phyloP scores from a whole-genome alignment of 2,113 vertebrate species.

The Chaetodon trifascialis region DNA sequence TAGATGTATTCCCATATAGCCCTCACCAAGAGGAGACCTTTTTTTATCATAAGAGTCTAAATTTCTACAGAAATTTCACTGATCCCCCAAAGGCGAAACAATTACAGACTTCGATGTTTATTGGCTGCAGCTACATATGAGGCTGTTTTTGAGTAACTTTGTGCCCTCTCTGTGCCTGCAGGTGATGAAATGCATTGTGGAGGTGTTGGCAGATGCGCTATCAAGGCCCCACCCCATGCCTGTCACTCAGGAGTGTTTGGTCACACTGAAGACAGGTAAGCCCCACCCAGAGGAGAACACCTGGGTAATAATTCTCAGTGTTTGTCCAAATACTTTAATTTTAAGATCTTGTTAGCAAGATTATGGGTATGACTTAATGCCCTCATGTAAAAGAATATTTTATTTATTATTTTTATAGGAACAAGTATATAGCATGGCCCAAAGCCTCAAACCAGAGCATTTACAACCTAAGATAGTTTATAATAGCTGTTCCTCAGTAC shows the following conservation, averaged over 20 bases:
- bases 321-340: background rate
- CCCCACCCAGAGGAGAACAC: background rate
- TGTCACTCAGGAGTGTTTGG: conserved; percentile 90
- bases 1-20: background rate
- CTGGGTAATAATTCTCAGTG: background rate
- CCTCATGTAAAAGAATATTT: background rate
- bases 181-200: conserved; percentile 97
- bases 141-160: background rate
- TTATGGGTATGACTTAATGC: background rate
- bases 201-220: conserved; percentile 92
- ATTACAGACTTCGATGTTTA: background rate
- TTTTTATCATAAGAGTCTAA: background rate
- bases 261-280: conserved; percentile 90
- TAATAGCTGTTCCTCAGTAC: background rate
- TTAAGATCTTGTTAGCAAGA: too few species aligned
- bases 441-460: background rate
- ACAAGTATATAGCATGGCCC: background rate
- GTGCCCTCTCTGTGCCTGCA: conserved; percentile 63
- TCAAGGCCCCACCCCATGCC: conserved; percentile 89
- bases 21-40: background rate
- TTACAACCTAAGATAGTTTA: background rate
- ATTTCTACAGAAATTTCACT: background rate
- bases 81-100: background rate
- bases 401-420: background rate
- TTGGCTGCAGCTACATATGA: background rate